These are phyloP conservation scores for Ranitomeya variabilis DNA, from an alignment of 2,113 vertebrate genomes.

Conservation along the genomic window DNA sequence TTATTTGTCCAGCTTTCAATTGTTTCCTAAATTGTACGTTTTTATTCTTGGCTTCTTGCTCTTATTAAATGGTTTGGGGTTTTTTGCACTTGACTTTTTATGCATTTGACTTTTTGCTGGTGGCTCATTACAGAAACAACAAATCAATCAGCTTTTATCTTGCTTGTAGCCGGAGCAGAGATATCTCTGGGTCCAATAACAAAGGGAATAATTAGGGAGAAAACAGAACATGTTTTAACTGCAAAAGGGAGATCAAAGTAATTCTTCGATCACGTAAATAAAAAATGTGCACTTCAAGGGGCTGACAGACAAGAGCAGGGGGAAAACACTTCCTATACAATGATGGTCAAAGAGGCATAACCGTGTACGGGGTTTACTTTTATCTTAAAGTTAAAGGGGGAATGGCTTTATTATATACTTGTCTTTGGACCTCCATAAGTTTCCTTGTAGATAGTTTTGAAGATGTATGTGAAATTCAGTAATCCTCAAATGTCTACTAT, in stretches of 20 bases:
- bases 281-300: neutral
- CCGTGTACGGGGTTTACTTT: neutral
- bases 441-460: no score
- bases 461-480: no score
- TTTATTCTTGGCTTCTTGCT: neutral
- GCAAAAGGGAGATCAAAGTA: conserved; percentile 17
- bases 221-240: neutral
- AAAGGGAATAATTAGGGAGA: conserved; percentile 28
- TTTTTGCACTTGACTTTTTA: neutral
- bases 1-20: neutral
- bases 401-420: no score
- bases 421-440: no score
- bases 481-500: no score
- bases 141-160: conserved; percentile 19
- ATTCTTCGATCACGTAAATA: neutral
- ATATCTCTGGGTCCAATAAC: neutral
- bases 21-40: neutral
- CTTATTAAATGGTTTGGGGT: neutral
- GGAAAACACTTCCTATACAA: neutral
- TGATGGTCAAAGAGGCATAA: neutral
- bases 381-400: neutral
- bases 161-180: neutral
- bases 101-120: neutral
- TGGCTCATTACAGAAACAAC: neutral
- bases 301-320: neutral